Percentiles rank a stretch among this genome's conserved stretches.
phyloP scores from a whole-genome alignment of 1,140 invertebrate species.

The Nylanderia fulva region DNA sequence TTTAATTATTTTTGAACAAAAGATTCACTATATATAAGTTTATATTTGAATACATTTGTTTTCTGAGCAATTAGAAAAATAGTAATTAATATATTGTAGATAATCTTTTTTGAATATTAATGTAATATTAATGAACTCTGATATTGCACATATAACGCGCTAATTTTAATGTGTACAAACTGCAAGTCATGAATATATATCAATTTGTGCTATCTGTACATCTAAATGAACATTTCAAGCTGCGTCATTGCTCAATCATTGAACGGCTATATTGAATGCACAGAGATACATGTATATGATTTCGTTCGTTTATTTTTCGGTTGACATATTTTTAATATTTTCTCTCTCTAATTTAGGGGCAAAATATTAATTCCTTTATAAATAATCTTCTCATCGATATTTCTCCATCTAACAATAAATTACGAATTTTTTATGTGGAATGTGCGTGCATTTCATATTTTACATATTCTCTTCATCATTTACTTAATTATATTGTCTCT shows the following conservation, averaged over 20 bases:
- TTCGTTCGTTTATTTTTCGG: slow-evolving; percentile 1
- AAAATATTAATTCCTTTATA: background rate
- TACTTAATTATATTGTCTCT: slow-evolving; percentile 3
- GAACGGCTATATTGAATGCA: slow-evolving; percentile 20
- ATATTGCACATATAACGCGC: slow-evolving; percentile 20
- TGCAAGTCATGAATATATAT: slow-evolving; percentile 49
- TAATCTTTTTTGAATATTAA: slow-evolving; percentile 11
- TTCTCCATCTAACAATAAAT: background rate
- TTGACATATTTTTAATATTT: slow-evolving; percentile 25
- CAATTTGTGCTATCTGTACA: slow-evolving; percentile 49
- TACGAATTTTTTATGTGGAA: background rate
- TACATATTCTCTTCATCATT: background rate
- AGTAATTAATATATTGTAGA: slow-evolving; percentile 37
- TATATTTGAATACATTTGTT: background rate
- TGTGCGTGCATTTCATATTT: background rate
- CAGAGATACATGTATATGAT: background rate
- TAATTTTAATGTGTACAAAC: slow-evolving; percentile 38
- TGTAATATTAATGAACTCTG: slow-evolving; percentile 27
- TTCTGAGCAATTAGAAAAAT: slow-evolving; percentile 1
- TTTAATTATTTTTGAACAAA: background rate
- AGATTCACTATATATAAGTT: background rate
- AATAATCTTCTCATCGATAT: background rate
- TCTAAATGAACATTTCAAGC: slow-evolving; percentile 55
- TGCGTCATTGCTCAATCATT: slow-evolving; percentile 52
- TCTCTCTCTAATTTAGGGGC: background rate